Evolutionary conservation across 2,113 vertebrate species (phyloP).

Genomic region (Empidonax traillii): DNA sequence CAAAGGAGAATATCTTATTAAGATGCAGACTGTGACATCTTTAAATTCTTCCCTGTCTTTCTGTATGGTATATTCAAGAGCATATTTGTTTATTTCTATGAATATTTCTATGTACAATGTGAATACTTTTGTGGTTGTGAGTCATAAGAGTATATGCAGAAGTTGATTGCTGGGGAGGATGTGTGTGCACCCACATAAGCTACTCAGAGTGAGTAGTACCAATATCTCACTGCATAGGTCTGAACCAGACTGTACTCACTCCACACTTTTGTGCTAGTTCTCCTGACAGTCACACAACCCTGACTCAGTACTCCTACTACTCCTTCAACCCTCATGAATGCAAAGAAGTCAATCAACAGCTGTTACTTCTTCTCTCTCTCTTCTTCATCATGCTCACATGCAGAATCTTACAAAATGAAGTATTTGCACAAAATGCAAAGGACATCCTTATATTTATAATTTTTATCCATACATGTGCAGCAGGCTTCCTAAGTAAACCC

Average conservation of each 20-base stretch:
- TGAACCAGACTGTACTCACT: background rate
- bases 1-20: background rate
- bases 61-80: background rate
- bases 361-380: background rate
- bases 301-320: background rate
- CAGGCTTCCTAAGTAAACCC: background rate
- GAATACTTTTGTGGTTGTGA: background rate
- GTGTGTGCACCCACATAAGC: background rate
- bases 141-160: background rate
- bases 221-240: background rate
- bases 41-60: background rate
- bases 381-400: background rate
- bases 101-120: background rate
- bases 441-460: background rate
- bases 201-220: background rate
- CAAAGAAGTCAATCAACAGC: background rate
- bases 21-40: background rate
- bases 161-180: background rate
- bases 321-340: background rate
- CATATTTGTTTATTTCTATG: background rate
- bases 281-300: background rate
- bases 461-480: background rate
- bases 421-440: background rate
- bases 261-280: background rate
- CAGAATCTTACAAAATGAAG: background rate